phyloP scores from a whole-genome alignment of 2,797 vertebrate species.

The Meriones psammophilus region DNA sequence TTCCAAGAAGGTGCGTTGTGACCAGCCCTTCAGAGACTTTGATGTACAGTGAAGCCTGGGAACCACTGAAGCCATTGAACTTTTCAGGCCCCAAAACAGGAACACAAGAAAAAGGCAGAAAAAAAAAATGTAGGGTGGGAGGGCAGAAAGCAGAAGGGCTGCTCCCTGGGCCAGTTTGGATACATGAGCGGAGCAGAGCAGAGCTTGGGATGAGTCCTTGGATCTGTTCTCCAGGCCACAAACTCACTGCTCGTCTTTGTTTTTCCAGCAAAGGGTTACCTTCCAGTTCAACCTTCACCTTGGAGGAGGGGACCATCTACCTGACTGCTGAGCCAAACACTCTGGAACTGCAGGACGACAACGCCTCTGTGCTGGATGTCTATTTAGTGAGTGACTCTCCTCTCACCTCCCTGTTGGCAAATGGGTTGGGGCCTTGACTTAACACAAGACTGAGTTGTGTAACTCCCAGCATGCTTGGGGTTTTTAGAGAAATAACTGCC shows the following conservation, averaged over 20 bases:
- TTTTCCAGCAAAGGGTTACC: conserved; percentile 92
- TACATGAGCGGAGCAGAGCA: too few relatives aligned
- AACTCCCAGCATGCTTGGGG: not conserved
- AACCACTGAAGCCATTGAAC: not conserved
- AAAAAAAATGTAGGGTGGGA: not conserved
- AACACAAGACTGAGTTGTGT: not conserved
- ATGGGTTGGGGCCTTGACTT: not conserved
- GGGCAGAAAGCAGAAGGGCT: not conserved
- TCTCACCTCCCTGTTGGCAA: not conserved
- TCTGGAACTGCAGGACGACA: conserved; percentile 95
- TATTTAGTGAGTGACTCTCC: conserved; percentile 93
- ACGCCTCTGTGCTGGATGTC: conserved; percentile 95
- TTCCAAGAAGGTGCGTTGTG: not conserved
- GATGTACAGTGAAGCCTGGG: not conserved
- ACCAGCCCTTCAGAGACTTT: not conserved
- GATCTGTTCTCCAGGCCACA: not conserved
- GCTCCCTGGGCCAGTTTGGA: not conserved
- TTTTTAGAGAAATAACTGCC: not conserved
- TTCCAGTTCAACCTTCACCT: conserved; percentile 95
- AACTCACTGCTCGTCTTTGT: conserved; percentile 26
- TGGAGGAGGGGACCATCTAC: conserved; percentile 97
- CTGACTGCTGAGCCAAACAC: conserved; percentile 96
- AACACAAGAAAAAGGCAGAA: not conserved
- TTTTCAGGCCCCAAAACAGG: not conserved
- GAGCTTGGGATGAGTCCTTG: not conserved